These are phyloP conservation scores for Diplodus puntazzo DNA, from an alignment of 2,797 vertebrate genomes.

Conservation along the genomic window DNA sequence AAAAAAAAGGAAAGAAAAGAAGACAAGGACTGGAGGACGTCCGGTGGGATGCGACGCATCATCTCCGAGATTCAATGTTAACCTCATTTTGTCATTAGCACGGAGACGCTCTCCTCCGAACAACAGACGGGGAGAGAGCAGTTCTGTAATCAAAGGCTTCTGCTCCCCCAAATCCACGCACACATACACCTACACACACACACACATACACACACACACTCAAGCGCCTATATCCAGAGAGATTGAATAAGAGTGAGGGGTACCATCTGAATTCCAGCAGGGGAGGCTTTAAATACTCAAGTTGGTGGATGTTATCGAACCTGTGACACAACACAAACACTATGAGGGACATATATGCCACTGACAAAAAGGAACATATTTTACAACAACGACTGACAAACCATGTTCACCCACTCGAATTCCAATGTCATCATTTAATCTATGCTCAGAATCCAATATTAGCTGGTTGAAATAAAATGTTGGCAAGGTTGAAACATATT, in stretches of 20 bases:
- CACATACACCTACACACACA: constrained; percentile 10
- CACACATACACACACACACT: constrained; percentile 1
- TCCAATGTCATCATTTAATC: constrained; percentile 44
- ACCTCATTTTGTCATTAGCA: constrained; percentile 81
- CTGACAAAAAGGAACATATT: neutral
- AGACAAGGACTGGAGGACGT: constrained; percentile 72
- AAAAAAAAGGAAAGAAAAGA: neutral
- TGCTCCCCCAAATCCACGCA: constrained; percentile 33
- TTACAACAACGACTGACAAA: neutral
- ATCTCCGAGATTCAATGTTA: constrained; percentile 78
- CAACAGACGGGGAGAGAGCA: constrained; percentile 59
- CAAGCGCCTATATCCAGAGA: constrained; percentile 49
- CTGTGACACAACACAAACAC: constrained; percentile 30
- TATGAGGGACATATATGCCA: neutral
- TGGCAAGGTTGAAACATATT: constrained; percentile 50
- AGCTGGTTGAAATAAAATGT: constrained; percentile 10
- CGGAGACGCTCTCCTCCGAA: constrained; percentile 62
- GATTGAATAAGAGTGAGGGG: constrained; percentile 56
- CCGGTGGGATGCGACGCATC: constrained; percentile 71
- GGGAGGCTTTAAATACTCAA: constrained; percentile 56
- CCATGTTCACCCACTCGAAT: neutral
- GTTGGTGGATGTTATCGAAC: constrained; percentile 47
- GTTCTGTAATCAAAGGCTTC: constrained; percentile 75
- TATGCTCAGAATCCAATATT: constrained; percentile 23
- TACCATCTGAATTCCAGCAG: constrained; percentile 44